phyloP scores from a whole-genome alignment of 1,140 invertebrate species.

The Eriosoma lanigerum region DNA sequence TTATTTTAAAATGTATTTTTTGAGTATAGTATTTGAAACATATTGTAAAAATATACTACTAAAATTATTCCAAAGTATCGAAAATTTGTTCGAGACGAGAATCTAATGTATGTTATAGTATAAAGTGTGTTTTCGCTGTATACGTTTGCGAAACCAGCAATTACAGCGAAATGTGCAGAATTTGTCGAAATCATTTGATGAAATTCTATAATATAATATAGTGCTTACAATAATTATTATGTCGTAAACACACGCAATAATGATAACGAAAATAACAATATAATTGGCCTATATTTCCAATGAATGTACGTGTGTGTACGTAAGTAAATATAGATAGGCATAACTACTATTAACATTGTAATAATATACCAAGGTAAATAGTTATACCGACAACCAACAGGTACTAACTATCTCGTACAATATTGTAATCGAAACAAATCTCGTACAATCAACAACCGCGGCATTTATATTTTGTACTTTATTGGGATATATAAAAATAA shows the following conservation, averaged over 20 bases:
- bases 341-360: neutral
- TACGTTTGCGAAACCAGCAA: too few species aligned
- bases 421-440: constrained; percentile 3
- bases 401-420: too few species aligned
- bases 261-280: neutral
- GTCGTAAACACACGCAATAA: neutral
- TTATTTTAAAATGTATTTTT: too few species aligned
- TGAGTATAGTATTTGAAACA: too few species aligned
- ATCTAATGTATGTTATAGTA: too few species aligned
- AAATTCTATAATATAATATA: neutral
- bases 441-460: constrained; percentile 2
- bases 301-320: neutral
- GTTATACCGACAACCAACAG: too few species aligned
- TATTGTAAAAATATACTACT: too few species aligned
- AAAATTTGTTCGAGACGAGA: too few species aligned
- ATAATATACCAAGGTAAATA: too few species aligned
- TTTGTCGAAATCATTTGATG: neutral
- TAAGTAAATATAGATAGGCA: neutral
- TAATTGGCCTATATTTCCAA: neutral
- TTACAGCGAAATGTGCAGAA: too few species aligned
- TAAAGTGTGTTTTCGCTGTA: neutral
- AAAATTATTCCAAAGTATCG: too few species aligned
- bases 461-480: too few species aligned
- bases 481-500: neutral
- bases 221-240: constrained; percentile 5